Percentiles rank a stretch among this genome's conserved stretches.
These are phyloP conservation scores for Taeniopygia guttata DNA, from an alignment of 2,797 vertebrate genomes.

Conservation along the genomic window DNA sequence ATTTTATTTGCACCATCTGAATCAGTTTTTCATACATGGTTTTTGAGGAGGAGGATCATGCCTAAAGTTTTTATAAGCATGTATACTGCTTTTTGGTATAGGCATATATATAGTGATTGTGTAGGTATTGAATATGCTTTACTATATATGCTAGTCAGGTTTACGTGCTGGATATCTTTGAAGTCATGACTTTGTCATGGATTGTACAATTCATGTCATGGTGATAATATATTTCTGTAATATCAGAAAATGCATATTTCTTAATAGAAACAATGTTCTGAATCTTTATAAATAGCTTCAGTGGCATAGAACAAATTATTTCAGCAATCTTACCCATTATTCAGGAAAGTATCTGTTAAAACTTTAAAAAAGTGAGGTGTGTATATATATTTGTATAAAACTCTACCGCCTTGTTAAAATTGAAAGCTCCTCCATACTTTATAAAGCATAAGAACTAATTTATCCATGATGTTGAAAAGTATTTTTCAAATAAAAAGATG, in stretches of 20 bases:
- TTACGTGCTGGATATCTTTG: background rate
- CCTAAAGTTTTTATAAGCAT: background rate
- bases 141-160: background rate
- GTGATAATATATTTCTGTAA: background rate
- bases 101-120: background rate
- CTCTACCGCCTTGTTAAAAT: background rate
- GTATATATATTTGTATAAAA: background rate
- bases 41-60: background rate
- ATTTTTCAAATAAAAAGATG: background rate
- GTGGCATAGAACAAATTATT: background rate
- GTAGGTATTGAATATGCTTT: background rate
- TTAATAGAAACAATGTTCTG: background rate
- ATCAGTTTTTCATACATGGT: background rate
- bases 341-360: background rate
- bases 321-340: background rate
- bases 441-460: background rate
- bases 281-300: background rate
- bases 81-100: background rate
- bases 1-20: background rate
- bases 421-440: background rate
- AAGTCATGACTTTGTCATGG: background rate
- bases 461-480: background rate
- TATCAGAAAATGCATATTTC: background rate
- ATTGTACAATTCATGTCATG: background rate
- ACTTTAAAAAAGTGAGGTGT: background rate